Evolutionary conservation across 1,140 invertebrate genomes (phyloP), one percentile per base, ranked within the genome.

Genomic region (Hypothenemus hampei): DNA sequence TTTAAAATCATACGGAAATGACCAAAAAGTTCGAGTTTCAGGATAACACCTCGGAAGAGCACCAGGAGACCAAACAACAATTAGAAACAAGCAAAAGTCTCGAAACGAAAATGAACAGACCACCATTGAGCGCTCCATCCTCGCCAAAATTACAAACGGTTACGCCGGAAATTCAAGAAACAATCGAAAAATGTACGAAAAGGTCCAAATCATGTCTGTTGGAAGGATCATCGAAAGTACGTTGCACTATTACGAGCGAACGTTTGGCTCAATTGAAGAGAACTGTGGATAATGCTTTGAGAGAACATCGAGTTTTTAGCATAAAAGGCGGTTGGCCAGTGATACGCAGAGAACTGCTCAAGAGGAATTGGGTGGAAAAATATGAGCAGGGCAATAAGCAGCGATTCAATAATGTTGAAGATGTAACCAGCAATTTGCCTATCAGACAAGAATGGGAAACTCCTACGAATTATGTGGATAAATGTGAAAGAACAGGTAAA

Each of bases 301-400:
- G 70, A 37, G 71, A 75, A 15, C 75, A 75, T 57, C 74, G 72
- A 62, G 71, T 73, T 16, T 78, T 78, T 21, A 74, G 74, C 16
- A 76, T 78, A 35, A 72, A 73, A 60, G 76, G 69, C 29, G 64
- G 62, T 22, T 80, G 77, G 69, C 73, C 76, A 1, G 72, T 76
- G 0, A 69, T 80, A 1, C 68, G 77, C 0, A 65, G 73, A 26
- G 78, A 80, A n/a, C 68, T 84, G 1, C 36, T 78, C 0, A 72
- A 78, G 36, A 69, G 81, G 19, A 79, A 81, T 3, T 84, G 81
- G 81, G 67, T 84, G 2, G 81, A 84, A 61, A 83, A 82, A 68
- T 73, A 79, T 58, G 81, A 83, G 62, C 69, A 53, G 7, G 50
- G 49, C 15, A 41, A 52, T 22, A 62, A 57, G 35, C 50, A 58